Evolutionary conservation across 2,888 invertebrate genomes (phyloP).

Genomic region (Archips crataeganus): DNA sequence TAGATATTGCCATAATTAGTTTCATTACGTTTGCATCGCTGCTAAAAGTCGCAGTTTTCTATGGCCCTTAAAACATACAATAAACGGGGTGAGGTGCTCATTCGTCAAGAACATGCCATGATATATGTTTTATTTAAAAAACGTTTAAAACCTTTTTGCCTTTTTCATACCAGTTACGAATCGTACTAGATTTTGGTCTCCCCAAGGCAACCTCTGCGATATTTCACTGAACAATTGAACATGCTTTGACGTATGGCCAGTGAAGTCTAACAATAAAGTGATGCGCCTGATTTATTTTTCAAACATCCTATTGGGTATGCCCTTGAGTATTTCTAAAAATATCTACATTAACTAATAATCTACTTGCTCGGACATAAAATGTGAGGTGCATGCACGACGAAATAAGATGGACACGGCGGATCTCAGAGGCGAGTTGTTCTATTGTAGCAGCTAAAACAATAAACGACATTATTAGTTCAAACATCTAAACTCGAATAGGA

Average conservation of each 20-base stretch:
- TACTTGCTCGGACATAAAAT: constrained; percentile 36
- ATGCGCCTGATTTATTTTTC: background rate
- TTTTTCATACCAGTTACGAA: background rate
- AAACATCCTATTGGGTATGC: constrained; percentile 5
- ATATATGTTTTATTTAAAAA: background rate
- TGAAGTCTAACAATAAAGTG: background rate
- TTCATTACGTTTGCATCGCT: background rate
- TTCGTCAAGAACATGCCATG: background rate
- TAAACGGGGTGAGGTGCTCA: background rate
- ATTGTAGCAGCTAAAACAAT: constrained; percentile 92
- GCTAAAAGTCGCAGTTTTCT: background rate
- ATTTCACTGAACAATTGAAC: background rate
- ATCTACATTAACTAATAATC: constrained; percentile 39
- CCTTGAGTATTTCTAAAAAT: constrained; percentile 24
- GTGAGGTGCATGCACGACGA: constrained; percentile 70
- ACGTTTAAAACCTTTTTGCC: background rate
- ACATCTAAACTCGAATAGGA: constrained; percentile 43
- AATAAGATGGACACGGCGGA: constrained; percentile 63
- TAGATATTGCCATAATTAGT: too few relatives aligned
- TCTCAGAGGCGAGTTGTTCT: constrained; percentile 91
- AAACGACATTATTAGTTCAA: constrained; percentile 61
- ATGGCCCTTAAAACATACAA: background rate
- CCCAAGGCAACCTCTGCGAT: background rate
- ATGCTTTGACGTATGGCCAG: background rate
- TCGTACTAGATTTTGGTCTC: background rate